phyloP scores from a whole-genome alignment of 1,140 invertebrate genomes.

The Lasioglossum baleicum region DNA sequence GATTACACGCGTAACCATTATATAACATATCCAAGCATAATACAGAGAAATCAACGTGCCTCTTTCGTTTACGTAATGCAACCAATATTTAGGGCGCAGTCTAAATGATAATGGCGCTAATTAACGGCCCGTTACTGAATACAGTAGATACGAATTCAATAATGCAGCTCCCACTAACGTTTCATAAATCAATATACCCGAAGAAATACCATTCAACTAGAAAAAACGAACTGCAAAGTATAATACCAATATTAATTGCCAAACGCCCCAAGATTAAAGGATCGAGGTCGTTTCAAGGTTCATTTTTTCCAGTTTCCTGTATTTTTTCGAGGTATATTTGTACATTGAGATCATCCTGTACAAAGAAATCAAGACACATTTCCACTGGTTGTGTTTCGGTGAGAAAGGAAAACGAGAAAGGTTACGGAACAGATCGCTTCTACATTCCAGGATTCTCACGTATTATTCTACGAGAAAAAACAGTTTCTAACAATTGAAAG shows the following conservation, averaged over 20 bases:
- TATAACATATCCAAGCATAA: constrained; percentile 12
- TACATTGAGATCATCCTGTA: constrained; percentile 6
- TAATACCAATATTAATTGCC: neutral
- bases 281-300: neutral
- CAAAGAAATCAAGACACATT: constrained; percentile 1
- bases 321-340: neutral
- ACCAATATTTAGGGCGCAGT: neutral
- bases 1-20: constrained; percentile 10
- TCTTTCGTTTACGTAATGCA: neutral
- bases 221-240: neutral
- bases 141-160: neutral
- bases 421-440: neutral
- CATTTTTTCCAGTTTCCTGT: neutral
- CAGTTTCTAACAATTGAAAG: neutral
- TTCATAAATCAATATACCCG: neutral
- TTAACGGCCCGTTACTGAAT: neutral
- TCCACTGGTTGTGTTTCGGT: neutral
- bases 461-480: neutral
- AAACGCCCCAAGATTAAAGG: neutral
- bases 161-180: neutral
- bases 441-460: neutral
- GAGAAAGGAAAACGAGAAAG: neutral
- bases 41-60: neutral
- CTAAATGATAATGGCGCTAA: constrained; percentile 22
- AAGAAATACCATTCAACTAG: neutral